Base-by-base conservation (phyloP, 1,140 invertebrate genomes). In the Medauroidea extradentata region DNA sequence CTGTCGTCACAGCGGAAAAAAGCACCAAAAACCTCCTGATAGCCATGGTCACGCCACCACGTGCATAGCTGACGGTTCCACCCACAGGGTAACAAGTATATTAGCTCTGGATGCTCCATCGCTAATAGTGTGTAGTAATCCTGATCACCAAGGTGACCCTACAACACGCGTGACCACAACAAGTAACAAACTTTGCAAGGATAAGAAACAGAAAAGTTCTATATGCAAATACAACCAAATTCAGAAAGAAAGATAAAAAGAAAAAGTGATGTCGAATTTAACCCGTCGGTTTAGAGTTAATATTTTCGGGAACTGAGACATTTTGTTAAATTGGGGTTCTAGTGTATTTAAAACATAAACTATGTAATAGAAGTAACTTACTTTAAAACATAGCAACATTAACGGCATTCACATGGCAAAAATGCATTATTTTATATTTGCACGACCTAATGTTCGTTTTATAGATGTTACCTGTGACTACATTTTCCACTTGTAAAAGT, bases 11-110 rank as follows among this genome's bases (percentile, higher is more conserved):
- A 94, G 39, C 78, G 78, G 53, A 86, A 88, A 78, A 92, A 94
- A 58, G 82, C 73, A 62, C 86, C 80, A 71, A 93, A 93, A 29
- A 91, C 81, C 63, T 88, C 82, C 2, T 78, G 76, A 64, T 93
- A 93, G 3, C 89, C 90, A 65, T 90, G 85, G 62, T 86, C 79
- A 62, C 82, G 81, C 91, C 91, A 94, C 90, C 90, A 93, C 1
- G 81, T 83, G 69, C 91, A 93, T 46, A 94, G 72, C 69, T 94
- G 91, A 44, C 89, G 77, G 69, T 94, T 94, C 86, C 91, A 93
- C 8, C 80, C 81, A 73, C 91, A 94, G 46, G 90, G 86, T 19
- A 94, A 70, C 18, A 81, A 81, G 68, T 90, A 84, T 67, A 94
- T 88, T 19, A 92, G 71, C 61, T 89, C 78, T 3, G 86, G 85